Conservation (phyloP, 1,140 invertebrate species). For the Pemphigus obesinymphae region DNA sequence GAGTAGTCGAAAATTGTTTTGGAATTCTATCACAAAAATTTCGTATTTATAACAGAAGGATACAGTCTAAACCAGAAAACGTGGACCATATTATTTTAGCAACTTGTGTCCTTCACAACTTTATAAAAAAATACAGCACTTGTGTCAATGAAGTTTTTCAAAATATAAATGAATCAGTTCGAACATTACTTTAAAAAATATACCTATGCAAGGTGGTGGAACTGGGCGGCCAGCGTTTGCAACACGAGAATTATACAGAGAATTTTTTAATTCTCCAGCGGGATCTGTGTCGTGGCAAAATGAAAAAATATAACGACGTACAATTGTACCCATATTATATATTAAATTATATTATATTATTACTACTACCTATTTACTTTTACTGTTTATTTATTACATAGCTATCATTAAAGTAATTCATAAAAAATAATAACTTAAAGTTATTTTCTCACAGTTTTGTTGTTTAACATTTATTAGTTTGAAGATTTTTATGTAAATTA, state of each 20-base stretch:
- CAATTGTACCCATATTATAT: too few species aligned
- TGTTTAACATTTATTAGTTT: background rate
- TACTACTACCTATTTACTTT: slow-evolving; percentile 1
- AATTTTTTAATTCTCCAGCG: background rate
- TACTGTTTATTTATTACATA: background rate
- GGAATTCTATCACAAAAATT: slow-evolving; percentile 46
- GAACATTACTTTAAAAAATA: too few species aligned
- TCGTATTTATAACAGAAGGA: slow-evolving; percentile 41
- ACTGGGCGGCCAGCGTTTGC: background rate
- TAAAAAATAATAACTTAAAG: background rate
- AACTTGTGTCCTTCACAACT: too few species aligned
- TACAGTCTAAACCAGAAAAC: slow-evolving; percentile 43
- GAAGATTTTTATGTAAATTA: background rate
- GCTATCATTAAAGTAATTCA: background rate
- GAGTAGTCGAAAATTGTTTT: slow-evolving; percentile 51
- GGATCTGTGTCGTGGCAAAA: too few species aligned
- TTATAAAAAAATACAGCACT: too few species aligned
- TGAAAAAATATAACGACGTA: background rate
- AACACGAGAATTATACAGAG: background rate
- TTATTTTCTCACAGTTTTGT: background rate
- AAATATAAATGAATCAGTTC: too few species aligned
- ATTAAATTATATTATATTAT: too few species aligned
- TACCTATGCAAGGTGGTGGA: too few species aligned
- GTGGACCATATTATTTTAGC: slow-evolving; percentile 28
- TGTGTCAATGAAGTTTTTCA: too few species aligned